These are phyloP conservation scores for Sinocyclocheilus grahami DNA, from an alignment of 2,113 vertebrate species.

Conservation along the genomic window DNA sequence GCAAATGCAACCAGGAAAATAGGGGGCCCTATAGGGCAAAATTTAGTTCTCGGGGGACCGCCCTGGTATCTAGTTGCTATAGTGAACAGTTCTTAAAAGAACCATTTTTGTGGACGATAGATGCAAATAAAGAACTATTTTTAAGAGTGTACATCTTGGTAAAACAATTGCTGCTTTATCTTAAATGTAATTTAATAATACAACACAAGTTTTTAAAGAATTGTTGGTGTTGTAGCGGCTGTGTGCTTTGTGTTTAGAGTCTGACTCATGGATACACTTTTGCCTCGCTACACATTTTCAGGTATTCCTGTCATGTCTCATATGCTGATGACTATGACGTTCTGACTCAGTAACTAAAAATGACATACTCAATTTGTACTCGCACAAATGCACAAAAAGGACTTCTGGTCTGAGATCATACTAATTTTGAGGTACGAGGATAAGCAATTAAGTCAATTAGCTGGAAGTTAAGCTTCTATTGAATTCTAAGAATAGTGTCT, in stretches of 20 bases:
- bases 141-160: neutral
- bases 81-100: neutral
- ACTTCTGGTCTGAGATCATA: constrained; percentile 31
- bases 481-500: constrained; percentile 42
- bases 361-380: constrained; percentile 5
- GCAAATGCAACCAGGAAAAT: too few species aligned
- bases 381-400: constrained; percentile 31
- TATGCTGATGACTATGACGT: constrained; percentile 19
- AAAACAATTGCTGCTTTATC: neutral
- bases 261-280: constrained; percentile 18
- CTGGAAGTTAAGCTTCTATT: constrained; percentile 27
- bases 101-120: neutral
- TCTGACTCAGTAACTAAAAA: constrained; percentile 41
- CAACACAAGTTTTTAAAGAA: neutral
- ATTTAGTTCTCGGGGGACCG: too few species aligned
- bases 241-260: constrained; percentile 12
- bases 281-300: constrained; percentile 17
- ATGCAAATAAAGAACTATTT: neutral
- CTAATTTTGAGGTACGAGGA: constrained; percentile 32
- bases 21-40: too few species aligned
- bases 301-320: constrained; percentile 36
- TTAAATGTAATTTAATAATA: neutral
- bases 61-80: too few species aligned
- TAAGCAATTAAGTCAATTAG: constrained; percentile 46
- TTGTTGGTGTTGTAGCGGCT: constrained; percentile 9